Evolutionary conservation across 2,113 vertebrate genomes (phyloP).

Genomic region (Etheostoma cragini): DNA sequence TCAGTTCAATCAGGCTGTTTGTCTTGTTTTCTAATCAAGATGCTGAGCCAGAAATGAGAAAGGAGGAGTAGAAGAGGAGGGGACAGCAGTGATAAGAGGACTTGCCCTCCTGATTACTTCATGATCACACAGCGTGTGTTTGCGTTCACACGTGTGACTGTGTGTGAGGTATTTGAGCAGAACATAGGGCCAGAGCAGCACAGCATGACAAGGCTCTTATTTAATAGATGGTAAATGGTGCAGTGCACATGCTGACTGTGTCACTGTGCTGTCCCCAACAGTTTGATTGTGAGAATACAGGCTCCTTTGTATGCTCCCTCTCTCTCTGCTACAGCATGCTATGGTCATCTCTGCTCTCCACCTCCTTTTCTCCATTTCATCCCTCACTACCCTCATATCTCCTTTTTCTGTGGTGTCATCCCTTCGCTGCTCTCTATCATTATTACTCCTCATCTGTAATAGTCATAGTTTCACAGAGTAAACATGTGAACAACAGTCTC

Average conservation of each 20-base stretch:
- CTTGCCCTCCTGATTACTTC: slow-evolving; percentile 33
- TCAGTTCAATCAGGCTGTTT: slow-evolving; percentile 61
- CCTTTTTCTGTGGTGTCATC: slow-evolving; percentile 34
- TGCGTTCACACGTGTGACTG: slow-evolving; percentile 1
- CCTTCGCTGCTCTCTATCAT: slow-evolving; percentile 25
- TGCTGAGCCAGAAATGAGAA: slow-evolving; percentile 44
- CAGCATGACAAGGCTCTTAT: slow-evolving; percentile 59
- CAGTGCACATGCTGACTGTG: slow-evolving; percentile 46
- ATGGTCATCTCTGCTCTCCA: neutral
- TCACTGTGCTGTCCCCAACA: slow-evolving; percentile 42
- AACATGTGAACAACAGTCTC: slow-evolving; percentile 61
- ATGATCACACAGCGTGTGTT: neutral
- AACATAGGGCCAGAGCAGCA: slow-evolving; percentile 27
- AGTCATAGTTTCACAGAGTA: slow-evolving; percentile 40
- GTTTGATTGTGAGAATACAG: slow-evolving; percentile 52
- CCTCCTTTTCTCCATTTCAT: slow-evolving; percentile 44
- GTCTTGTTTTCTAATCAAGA: slow-evolving; percentile 54
- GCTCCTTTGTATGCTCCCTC: slow-evolving; percentile 44
- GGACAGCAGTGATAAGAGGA: slow-evolving; percentile 32
- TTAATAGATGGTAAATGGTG: slow-evolving; percentile 54
- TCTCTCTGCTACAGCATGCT: neutral
- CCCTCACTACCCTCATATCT: slow-evolving; percentile 41
- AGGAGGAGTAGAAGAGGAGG: slow-evolving; percentile 18
- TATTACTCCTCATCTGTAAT: slow-evolving; percentile 41
- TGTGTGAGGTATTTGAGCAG: slow-evolving; percentile 30